These are phyloP conservation scores for Forficula auricularia DNA, from an alignment of 1,140 invertebrate genomes.

Conservation along the genomic window DNA sequence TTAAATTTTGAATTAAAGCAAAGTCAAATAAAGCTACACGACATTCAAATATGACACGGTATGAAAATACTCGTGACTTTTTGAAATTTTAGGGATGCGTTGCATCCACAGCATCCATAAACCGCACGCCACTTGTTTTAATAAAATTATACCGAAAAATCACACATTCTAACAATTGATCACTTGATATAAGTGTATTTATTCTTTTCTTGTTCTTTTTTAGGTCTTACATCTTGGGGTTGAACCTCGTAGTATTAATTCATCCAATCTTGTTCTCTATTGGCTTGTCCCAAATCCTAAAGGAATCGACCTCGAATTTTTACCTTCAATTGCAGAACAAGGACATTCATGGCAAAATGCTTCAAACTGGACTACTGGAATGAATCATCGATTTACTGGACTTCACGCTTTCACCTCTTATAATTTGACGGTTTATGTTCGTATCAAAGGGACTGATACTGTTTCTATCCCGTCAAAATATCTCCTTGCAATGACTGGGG, in stretches of 20 bases:
- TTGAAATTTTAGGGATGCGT: too few relatives aligned
- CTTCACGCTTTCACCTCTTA: conserved; percentile 52
- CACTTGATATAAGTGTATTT: too few relatives aligned
- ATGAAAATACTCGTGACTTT: too few relatives aligned
- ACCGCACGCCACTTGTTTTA: too few relatives aligned
- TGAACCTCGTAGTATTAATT: conserved; percentile 29
- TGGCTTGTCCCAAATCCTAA: conserved; percentile 33
- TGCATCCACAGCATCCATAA: too few relatives aligned
- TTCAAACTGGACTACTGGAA: conserved; percentile 31
- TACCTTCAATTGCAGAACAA: conserved; percentile 34
- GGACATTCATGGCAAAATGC: conserved; percentile 9
- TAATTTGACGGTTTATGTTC: conserved; percentile 58
- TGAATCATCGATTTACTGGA: conserved; percentile 37
- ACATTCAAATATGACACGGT: too few relatives aligned
- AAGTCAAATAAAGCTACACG: too few relatives aligned
- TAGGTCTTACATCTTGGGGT: conserved; percentile 31
- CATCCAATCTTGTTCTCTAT: conserved; percentile 31
- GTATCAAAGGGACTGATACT: conserved; percentile 28
- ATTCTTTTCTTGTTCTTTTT: conserved; percentile 2
- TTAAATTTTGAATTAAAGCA: too few relatives aligned
- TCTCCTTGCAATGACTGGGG: conserved; percentile 37
- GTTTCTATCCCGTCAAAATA: conserved; percentile 41
- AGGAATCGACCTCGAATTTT: conserved; percentile 33
- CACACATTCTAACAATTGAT: too few relatives aligned
- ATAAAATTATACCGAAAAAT: too few relatives aligned